Evolutionary conservation across 2,113 vertebrate species (phyloP).

Genomic region (Puffinus mauretanicus): DNA sequence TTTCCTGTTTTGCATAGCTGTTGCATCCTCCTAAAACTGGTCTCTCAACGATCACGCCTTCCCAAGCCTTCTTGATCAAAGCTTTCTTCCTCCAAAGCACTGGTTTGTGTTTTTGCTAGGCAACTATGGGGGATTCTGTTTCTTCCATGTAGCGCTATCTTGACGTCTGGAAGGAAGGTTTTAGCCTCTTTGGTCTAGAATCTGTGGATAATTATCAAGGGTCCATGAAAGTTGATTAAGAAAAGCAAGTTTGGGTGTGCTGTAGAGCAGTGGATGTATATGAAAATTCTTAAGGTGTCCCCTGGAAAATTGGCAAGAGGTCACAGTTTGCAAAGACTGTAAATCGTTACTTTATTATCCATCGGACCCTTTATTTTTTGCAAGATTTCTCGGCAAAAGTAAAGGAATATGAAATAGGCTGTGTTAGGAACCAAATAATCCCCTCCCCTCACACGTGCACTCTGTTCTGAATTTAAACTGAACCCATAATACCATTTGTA

Average conservation of each 20-base stretch:
- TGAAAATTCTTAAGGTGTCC: background rate
- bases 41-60: background rate
- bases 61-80: background rate
- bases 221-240: fast-evolving
- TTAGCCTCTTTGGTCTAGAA: background rate
- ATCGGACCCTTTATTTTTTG: background rate
- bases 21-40: background rate
- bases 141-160: background rate
- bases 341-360: background rate
- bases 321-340: background rate
- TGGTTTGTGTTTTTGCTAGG: background rate
- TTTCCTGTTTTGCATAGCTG: background rate
- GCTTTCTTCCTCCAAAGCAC: background rate
- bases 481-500: background rate
- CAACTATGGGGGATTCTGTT: background rate
- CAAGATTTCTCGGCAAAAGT: background rate
- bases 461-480: background rate
- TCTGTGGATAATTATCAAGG: background rate
- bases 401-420: background rate
- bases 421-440: background rate
- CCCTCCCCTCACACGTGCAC: background rate
- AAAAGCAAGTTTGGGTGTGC: background rate
- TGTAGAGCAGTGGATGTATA: background rate
- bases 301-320: background rate
- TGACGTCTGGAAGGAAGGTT: fast-evolving